Base-by-base conservation (phyloP, 2,888 invertebrate genomes). In the Thyatira batis region DNA sequence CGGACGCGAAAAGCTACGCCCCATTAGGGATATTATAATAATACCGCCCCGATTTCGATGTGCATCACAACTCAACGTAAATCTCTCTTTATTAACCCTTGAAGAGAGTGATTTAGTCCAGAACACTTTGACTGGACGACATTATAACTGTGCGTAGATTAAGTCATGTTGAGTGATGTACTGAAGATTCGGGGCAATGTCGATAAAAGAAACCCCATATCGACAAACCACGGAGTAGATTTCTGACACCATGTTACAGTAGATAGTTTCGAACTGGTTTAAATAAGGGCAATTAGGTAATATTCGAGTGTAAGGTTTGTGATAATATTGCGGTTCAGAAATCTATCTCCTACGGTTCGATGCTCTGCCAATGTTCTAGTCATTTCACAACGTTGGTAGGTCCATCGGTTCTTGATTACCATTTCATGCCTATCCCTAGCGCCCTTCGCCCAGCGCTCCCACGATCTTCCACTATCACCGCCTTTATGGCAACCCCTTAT, bases 401-500 rank as follows among this genome's bases (percentile, higher is more conserved):
- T 60, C 56, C 70, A 64, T 77, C 67, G 70, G 53, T 57, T 61
- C 66, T 60, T 48, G 4, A 23, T 61, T 67, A 64, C 58, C 53
- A 53, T 67, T 76, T 76, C 76, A 77, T 73, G 77, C 80, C 71
- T 83, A 65, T 73, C 73, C 82, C 78, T 66, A 73, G 86, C 87
- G 88, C 85, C 83, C 84, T 84, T 86, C 78, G 82, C 82, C 83
- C 85, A 78, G 88, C 85, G 85, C 86, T 80, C 83, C 79, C 84
- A 82, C 80, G 84, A 85, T 89, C 88, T 89, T 88, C 87, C 85
- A 87, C 81, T 84, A 79, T 81, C 85, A 85, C 80, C 69, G 84
- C 87, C 87, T 73, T 60, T 78, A 84, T 67, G 89, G 89, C 85
- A 77, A 79, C 76, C 63, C 83, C 82, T 73, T 66, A 64, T 60